A percentile compares a stretch with the other conserved stretches of the same genome.
phyloP scores from a whole-genome alignment of 1,140 invertebrate genomes.

The Heliothis virescens region DNA sequence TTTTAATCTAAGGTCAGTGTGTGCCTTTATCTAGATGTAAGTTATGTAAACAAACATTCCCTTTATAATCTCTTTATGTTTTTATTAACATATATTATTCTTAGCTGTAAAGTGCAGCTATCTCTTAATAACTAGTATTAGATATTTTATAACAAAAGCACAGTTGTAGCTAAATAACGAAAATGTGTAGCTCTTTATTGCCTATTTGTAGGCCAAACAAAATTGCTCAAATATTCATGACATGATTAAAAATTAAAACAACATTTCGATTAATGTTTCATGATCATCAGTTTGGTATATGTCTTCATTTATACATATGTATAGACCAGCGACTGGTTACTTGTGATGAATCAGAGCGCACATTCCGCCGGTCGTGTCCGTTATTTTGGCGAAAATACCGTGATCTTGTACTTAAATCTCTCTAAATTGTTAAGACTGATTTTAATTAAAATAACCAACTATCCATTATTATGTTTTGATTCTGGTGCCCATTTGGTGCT shows the following conservation, averaged over 20 bases:
- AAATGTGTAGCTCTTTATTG: too few species aligned
- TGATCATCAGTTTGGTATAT: too few species aligned
- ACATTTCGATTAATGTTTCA: too few species aligned
- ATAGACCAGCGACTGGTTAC: too few species aligned
- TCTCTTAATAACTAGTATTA: conserved; percentile 3
- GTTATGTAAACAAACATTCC: conserved; percentile 66
- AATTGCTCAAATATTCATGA: too few species aligned
- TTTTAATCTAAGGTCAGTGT: conserved; percentile 62
- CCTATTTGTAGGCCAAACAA: too few species aligned
- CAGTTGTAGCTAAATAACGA: too few species aligned
- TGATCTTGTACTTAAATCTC: conserved; percentile 45
- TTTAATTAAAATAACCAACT: conserved; percentile 21
- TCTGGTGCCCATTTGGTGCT: conserved; percentile 38
- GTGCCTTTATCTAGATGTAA: conserved; percentile 64
- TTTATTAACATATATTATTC: neutral
- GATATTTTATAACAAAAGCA: too few species aligned
- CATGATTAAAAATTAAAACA: too few species aligned
- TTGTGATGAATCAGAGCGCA: neutral
- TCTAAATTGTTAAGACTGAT: conserved; percentile 51
- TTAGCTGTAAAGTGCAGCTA: neutral
- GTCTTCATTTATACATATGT: too few species aligned
- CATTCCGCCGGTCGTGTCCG: neutral
- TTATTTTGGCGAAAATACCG: neutral
- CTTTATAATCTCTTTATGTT: conserved; percentile 48
- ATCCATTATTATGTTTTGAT: conserved; percentile 1